Percentiles rank a stretch among this genome's conserved stretches.
These are phyloP conservation scores for Bostrychus sinensis DNA, from an alignment of 2,113 vertebrate species.

Conservation along the genomic window DNA sequence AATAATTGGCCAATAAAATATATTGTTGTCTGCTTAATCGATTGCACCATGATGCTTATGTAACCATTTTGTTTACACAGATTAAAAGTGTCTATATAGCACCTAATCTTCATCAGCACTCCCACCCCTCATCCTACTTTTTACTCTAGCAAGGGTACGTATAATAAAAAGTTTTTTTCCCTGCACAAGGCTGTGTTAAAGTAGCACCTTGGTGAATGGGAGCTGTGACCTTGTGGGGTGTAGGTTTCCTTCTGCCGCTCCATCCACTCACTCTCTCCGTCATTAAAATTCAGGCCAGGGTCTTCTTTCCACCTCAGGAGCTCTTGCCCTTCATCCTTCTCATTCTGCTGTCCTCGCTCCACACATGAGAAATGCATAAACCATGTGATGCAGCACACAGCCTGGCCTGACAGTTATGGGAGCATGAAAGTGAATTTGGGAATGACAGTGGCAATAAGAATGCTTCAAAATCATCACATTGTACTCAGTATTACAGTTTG, in stretches of 20 bases:
- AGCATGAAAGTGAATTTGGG: conserved; percentile 51
- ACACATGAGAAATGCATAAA: conserved; percentile 47
- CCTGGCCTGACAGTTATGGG: conserved; percentile 24
- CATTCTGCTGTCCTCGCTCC: conserved; percentile 33
- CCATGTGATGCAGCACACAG: conserved; percentile 33
- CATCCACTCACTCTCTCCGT: conserved; percentile 15
- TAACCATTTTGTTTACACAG: too few species aligned
- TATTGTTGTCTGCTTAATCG: too few species aligned
- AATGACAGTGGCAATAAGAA: conserved; percentile 22
- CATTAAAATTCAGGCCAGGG: conserved; percentile 55
- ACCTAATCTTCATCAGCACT: neutral
- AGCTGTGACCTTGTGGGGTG: conserved; percentile 51
- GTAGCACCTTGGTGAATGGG: conserved; percentile 51
- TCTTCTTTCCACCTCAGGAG: conserved; percentile 29
- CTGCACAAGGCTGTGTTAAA: conserved; percentile 64
- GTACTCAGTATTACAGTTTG: conserved; percentile 11
- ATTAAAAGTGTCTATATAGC: neutral
- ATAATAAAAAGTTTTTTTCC: conserved; percentile 35
- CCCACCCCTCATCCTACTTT: too few species aligned
- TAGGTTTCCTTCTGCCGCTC: conserved; percentile 30
- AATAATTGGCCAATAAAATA: too few species aligned
- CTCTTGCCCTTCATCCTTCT: conserved; percentile 7
- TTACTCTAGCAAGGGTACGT: neutral
- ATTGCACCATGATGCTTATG: too few species aligned
- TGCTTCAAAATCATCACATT: neutral